These are phyloP conservation scores for Ondatra zibethicus DNA, from an alignment of 2,113 vertebrate genomes.

Conservation along the genomic window DNA sequence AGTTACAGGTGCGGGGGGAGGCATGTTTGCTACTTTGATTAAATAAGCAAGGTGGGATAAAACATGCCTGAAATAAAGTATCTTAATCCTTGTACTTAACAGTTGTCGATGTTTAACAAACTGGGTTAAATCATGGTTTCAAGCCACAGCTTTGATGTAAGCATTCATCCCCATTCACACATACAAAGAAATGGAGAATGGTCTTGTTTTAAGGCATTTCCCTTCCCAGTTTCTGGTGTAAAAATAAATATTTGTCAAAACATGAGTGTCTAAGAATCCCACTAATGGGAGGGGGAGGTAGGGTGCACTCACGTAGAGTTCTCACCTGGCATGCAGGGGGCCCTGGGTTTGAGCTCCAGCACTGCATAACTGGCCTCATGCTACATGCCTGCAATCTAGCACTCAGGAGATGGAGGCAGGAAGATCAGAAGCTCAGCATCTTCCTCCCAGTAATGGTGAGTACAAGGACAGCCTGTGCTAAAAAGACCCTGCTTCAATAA, in stretches of 20 bases:
- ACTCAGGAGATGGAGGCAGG: not conserved
- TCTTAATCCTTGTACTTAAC: not conserved
- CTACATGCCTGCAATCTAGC: not conserved
- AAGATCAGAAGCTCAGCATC: not conserved
- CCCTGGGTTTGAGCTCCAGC: not conserved
- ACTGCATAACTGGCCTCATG: not conserved
- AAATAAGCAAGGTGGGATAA: not conserved
- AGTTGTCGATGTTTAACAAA: slow-evolving; percentile 9
- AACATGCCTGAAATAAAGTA: not conserved
- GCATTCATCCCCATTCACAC: not conserved
- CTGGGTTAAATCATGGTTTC: not conserved
- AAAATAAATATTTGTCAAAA: not conserved
- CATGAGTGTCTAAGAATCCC: not conserved
- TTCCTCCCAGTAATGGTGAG: not conserved
- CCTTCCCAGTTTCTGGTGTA: not conserved
- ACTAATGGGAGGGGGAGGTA: not conserved
- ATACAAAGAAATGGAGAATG: not conserved
- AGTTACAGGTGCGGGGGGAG: not conserved
- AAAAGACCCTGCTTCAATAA: not conserved
- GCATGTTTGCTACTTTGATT: not conserved
- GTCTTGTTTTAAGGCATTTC: not conserved
- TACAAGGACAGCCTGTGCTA: too few relatives aligned
- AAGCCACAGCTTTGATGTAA: not conserved
- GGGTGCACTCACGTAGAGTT: not conserved
- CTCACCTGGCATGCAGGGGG: not conserved